Evolutionary conservation across 2,888 invertebrate species (phyloP).

Genomic region (Lamproptera curius): DNA sequence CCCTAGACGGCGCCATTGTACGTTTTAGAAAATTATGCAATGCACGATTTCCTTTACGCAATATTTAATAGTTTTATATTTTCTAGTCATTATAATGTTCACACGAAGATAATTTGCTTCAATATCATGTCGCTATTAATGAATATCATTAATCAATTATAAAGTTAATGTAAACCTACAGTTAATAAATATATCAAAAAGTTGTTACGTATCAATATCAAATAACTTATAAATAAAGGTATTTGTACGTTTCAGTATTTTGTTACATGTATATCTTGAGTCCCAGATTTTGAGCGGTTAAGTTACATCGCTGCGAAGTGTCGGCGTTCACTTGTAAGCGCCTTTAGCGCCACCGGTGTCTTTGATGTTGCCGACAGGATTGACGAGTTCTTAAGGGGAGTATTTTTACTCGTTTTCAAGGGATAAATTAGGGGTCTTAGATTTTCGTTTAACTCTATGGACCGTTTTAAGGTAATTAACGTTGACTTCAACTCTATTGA

Average conservation of each 20-base stretch:
- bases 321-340: constrained; percentile 29
- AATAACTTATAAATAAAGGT: not conserved
- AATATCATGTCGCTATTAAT: no score
- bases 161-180: not conserved
- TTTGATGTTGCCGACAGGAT: constrained; percentile 41
- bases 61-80: no score
- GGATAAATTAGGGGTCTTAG: constrained; percentile 1
- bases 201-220: not conserved
- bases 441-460: not conserved
- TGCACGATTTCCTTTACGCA: no score
- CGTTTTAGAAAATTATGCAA: no score
- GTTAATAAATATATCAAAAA: not conserved
- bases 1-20: no score
- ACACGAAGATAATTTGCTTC: no score
- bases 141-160: not conserved
- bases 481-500: no score
- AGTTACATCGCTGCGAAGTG: constrained; percentile 22
- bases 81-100: no score
- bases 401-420: constrained; percentile 14
- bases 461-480: no score
- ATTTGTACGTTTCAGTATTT: not conserved
- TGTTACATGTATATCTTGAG: not conserved
- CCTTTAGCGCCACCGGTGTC: constrained; percentile 43
- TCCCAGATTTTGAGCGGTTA: constrained; percentile 16
- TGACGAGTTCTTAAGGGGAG: constrained; percentile 10